Conservation (phyloP, 2,888 invertebrate species). For the Torymus auratus region DNA sequence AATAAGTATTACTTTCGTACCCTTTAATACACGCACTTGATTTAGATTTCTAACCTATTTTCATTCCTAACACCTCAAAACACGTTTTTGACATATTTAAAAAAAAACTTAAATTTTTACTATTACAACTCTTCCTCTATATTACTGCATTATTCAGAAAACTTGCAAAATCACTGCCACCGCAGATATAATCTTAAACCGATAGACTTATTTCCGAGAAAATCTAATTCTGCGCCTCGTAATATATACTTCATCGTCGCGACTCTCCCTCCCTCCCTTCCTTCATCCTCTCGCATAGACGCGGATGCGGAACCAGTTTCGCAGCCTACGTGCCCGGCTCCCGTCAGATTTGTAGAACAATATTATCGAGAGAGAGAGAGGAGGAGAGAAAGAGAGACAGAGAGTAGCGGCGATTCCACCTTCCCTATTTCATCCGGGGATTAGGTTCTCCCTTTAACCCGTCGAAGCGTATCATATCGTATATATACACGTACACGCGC, state of each 20-base stretch:
- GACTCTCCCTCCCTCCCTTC: not conserved
- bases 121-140: too few relatives aligned
- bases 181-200: too few relatives aligned
- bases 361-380: conserved; percentile 64
- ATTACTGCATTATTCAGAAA: too few relatives aligned
- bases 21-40: too few relatives aligned
- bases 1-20: too few relatives aligned
- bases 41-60: too few relatives aligned
- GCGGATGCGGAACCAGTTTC: conserved; percentile 50
- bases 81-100: too few relatives aligned
- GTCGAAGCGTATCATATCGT: conserved; percentile 1
- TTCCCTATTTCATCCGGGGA: conserved; percentile 46
- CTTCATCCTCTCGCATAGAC: conserved; percentile 16
- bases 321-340: conserved; percentile 44
- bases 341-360: conserved; percentile 70
- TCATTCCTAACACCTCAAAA: too few relatives aligned
- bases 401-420: conserved; percentile 41
- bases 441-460: conserved; percentile 21
- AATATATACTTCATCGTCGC: not conserved
- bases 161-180: too few relatives aligned
- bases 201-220: conserved; percentile 17
- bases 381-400: conserved; percentile 38
- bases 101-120: too few relatives aligned
- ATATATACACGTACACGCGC: conserved; percentile 1
- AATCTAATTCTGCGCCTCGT: conserved; percentile 18